Percentiles rank a stretch among this genome's conserved stretches.
phyloP scores from a whole-genome alignment of 2,113 vertebrate genomes.

The Glaucidium brasilianum region DNA sequence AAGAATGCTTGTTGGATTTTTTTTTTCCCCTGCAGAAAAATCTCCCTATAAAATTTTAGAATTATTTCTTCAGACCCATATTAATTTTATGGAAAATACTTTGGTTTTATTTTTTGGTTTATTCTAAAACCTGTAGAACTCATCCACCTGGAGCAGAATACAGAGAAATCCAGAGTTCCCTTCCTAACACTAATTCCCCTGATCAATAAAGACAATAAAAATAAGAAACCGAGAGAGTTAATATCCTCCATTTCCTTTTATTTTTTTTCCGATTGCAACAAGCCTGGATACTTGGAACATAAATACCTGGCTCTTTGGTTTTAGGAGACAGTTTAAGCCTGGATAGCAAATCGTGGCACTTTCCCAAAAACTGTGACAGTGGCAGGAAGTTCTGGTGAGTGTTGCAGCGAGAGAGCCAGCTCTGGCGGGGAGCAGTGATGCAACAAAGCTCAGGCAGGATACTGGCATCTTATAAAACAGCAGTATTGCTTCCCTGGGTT shows the following conservation, averaged over 20 bases:
- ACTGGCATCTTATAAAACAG: neutral
- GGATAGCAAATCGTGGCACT: neutral
- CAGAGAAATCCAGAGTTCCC: neutral
- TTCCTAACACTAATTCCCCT: neutral
- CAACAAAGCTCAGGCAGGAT: neutral
- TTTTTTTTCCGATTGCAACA: neutral
- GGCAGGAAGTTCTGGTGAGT: neutral
- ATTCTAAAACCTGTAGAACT: neutral
- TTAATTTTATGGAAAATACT: neutral
- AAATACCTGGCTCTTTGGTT: neutral
- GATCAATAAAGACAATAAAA: neutral
- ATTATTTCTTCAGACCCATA: neutral
- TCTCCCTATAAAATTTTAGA: neutral
- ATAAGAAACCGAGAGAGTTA: neutral
- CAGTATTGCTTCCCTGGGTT: neutral
- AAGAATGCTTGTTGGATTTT: neutral
- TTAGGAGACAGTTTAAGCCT: neutral
- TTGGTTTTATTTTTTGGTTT: neutral
- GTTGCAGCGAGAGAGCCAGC: neutral
- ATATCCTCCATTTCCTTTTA: neutral
- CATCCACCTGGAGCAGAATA: neutral
- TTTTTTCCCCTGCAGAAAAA: neutral
- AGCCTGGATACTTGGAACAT: neutral
- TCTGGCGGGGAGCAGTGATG: rapidly evolving
- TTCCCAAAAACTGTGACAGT: neutral